phyloP scores from a whole-genome alignment of 2,888 invertebrate genomes.

The Yponomeuta sedellus region DNA sequence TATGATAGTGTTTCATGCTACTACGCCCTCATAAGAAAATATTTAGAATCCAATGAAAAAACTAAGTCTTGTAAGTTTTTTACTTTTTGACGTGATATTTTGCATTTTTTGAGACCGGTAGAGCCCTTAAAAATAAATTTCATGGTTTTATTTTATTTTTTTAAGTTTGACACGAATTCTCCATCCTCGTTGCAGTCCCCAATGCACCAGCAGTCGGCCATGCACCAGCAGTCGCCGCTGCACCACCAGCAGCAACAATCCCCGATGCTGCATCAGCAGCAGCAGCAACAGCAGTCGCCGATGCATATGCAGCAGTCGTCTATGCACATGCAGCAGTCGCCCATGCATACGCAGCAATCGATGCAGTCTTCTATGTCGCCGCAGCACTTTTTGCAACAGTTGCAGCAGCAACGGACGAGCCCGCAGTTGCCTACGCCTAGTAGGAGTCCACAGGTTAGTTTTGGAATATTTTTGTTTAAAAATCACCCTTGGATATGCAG shows the following conservation, averaged over 20 bases:
- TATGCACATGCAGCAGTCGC: constrained; percentile 32
- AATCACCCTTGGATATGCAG: not conserved
- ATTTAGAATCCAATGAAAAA: too few relatives aligned
- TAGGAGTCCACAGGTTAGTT: constrained; percentile 63
- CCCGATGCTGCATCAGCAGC: constrained; percentile 43
- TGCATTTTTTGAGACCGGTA: too few relatives aligned
- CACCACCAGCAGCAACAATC: constrained; percentile 38
- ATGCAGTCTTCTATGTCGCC: constrained; percentile 39
- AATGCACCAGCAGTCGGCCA: constrained; percentile 42
- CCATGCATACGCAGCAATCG: constrained; percentile 24
- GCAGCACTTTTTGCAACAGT: constrained; percentile 46
- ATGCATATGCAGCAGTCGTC: constrained; percentile 42
- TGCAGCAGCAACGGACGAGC: constrained; percentile 66
- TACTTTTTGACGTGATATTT: too few relatives aligned
- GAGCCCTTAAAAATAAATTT: too few relatives aligned
- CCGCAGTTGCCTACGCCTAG: constrained; percentile 68
- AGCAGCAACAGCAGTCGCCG: constrained; percentile 30
- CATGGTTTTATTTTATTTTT: not conserved
- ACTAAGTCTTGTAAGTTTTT: too few relatives aligned
- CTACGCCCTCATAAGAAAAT: too few relatives aligned
- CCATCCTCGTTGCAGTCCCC: constrained; percentile 38
- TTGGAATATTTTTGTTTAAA: not conserved
- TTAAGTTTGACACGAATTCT: not conserved
- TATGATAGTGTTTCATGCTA: too few relatives aligned
- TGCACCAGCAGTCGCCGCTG: constrained; percentile 27